Evolutionary conservation across 2,888 invertebrate genomes (phyloP), one percentile per base, ranked within the genome.

Genomic region (Drosophila cognata): DNA sequence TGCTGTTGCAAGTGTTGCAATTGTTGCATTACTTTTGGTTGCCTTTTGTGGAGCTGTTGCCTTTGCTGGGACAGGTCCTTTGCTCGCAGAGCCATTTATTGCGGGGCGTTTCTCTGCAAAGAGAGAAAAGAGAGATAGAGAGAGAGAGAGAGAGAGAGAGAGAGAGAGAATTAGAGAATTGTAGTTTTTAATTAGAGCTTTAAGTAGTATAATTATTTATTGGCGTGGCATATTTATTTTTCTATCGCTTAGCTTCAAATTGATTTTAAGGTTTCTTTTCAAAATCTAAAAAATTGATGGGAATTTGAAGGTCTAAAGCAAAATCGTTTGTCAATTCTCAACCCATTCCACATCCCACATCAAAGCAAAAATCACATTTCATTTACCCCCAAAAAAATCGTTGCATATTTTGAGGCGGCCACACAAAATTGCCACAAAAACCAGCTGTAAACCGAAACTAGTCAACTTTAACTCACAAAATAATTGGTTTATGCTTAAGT

Each of bases 61-160:
- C 25, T 75, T 76, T 35, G 52, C 28, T 4, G 56, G 7, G 3
- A n/a, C 18, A 50, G 55, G 16, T 16, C 11, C 28, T 57, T 68
- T 69, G 69, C 25, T 29, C 1, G 29, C 36, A 11, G 51, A n/a
- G 25, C 61, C 61, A 41, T 41, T 69, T 25, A 38, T 11, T 38
- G 50, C 31, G 33, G 69, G 18, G 1, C 88, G 87, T 79, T 81
- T 88, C 55, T 84, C 85, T 85, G 72, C 25, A 81, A 75, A 10
- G 0, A 13, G 1, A 46, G 4, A 25, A n/a, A 56, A 21, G 21
- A 21, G n/a, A n/a, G n/a, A n/a, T n/a, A n/a, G 8, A 25, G 1
- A 18, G 13, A 62, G 28, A 28, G 21, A 29, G 13, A n/a, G 0
- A 13, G 2, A 38, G 4, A 21, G 21, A 53, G 16, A 31, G 18